Conservation (phyloP, 2,888 invertebrate genomes). For the Drosophila rubida region DNA sequence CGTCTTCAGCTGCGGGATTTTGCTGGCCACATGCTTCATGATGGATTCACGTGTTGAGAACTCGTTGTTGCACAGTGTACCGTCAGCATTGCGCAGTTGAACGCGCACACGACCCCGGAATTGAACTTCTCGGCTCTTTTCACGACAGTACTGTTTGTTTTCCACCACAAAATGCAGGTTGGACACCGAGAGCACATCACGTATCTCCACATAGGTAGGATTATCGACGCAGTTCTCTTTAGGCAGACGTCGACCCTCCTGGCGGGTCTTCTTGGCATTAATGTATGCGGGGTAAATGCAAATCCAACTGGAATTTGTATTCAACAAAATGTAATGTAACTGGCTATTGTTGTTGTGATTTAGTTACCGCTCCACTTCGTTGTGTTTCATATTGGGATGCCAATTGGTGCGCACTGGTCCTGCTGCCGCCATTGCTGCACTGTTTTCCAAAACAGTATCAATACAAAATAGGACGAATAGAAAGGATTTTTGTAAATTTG, state of each 20-base stretch:
- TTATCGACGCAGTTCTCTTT: conserved; percentile 96
- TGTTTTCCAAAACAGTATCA: background rate
- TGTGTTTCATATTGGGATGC: conserved; percentile 91
- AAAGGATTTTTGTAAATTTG: background rate
- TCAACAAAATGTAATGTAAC: background rate
- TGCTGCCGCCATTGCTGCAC: conserved; percentile 85
- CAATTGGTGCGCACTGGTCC: conserved; percentile 87
- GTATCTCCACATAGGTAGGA: conserved; percentile 97
- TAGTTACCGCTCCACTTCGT: conserved; percentile 90
- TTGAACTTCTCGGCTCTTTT: conserved; percentile 94
- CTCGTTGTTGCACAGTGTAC: conserved; percentile 89
- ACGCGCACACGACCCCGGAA: conserved; percentile 95
- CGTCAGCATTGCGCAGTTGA: conserved; percentile 96
- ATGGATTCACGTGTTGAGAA: conserved; percentile 92
- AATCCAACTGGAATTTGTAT: conserved; percentile 89
- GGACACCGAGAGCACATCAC: conserved; percentile 94
- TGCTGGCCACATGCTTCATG: conserved; percentile 91
- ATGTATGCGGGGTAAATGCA: conserved; percentile 98
- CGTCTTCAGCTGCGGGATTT: conserved; percentile 95
- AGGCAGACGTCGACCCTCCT: conserved; percentile 94
- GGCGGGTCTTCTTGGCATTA: conserved; percentile 95
- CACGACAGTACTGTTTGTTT: conserved; percentile 95
- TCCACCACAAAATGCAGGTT: conserved; percentile 95
- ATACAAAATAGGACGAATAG: conserved; percentile 1
- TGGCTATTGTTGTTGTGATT: background rate